phyloP scores from a whole-genome alignment of 2,888 invertebrate genomes.

The Prosopocoilus inquinatus region DNA sequence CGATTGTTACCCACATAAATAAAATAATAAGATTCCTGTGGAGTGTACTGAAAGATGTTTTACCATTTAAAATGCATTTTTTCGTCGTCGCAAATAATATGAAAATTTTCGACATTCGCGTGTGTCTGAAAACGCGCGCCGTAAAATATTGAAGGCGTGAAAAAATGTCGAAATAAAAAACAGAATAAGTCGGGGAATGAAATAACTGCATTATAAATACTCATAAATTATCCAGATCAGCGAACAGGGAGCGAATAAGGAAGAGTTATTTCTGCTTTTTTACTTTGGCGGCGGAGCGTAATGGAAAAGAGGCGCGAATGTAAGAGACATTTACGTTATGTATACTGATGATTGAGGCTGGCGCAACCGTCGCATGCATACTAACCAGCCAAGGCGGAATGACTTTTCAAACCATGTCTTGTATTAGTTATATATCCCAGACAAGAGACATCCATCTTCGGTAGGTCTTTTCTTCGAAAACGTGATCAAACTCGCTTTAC shows the following conservation, averaged over 20 bases:
- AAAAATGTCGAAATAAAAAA: not conserved
- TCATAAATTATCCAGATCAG: slow-evolving; percentile 44
- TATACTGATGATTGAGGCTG: slow-evolving; percentile 44
- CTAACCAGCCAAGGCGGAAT: slow-evolving; percentile 32
- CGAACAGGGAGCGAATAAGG: slow-evolving; percentile 37
- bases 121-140: not conserved
- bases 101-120: no score
- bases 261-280: slow-evolving; percentile 46
- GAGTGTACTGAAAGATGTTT: no score
- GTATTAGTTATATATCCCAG: slow-evolving; percentile 29
- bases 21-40: no score
- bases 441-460: slow-evolving; percentile 27
- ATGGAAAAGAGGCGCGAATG: slow-evolving; percentile 45
- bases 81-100: no score
- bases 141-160: not conserved
- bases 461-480: slow-evolving; percentile 3
- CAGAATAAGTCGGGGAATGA: slow-evolving; percentile 6
- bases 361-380: slow-evolving; percentile 36
- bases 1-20: no score
- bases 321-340: slow-evolving; percentile 45
- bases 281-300: slow-evolving; percentile 26
- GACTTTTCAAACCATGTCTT: slow-evolving; percentile 31
- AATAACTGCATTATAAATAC: slow-evolving; percentile 41
- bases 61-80: no score
- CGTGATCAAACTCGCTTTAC: slow-evolving; percentile 8